Evolutionary conservation across 2,113 vertebrate species (phyloP).

Genomic region (Zosterops pallidus): DNA sequence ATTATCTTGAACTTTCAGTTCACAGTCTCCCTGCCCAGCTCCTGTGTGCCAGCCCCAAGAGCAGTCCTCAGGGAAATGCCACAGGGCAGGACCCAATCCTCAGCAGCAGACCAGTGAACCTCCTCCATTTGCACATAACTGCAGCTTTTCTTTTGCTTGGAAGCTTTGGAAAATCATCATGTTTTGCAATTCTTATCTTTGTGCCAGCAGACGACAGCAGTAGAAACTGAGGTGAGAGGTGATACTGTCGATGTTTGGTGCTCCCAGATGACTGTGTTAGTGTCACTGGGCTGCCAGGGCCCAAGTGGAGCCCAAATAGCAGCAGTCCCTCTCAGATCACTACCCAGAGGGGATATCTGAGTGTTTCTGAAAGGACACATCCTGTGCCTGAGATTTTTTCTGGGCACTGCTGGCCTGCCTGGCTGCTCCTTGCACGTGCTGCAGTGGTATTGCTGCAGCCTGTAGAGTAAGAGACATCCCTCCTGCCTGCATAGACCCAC

Average conservation of each 20-base stretch:
- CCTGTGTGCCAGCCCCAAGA: not conserved
- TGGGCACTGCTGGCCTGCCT: rapidly evolving
- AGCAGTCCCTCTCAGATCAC: not conserved
- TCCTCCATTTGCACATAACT: not conserved
- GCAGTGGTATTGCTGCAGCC: not conserved
- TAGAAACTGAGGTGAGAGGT: not conserved
- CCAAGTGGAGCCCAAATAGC: not conserved
- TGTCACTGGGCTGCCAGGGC: not conserved
- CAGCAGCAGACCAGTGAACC: not conserved
- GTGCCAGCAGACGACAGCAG: not conserved
- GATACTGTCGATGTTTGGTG: not conserved
- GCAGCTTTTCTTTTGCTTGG: not conserved
- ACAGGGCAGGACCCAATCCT: not conserved
- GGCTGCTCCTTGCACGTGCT: not conserved
- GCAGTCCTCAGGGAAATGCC: not conserved
- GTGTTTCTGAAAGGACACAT: not conserved
- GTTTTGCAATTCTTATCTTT: not conserved
- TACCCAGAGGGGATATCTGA: not conserved
- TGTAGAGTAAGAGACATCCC: not conserved
- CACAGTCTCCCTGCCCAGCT: not conserved
- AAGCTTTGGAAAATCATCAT: not conserved
- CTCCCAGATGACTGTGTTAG: not conserved
- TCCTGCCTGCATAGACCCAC: not conserved
- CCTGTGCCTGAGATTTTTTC: not conserved
- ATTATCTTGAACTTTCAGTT: not conserved